Conservation (phyloP, 2,113 vertebrate genomes). For the Pseudopipra pipra region DNA sequence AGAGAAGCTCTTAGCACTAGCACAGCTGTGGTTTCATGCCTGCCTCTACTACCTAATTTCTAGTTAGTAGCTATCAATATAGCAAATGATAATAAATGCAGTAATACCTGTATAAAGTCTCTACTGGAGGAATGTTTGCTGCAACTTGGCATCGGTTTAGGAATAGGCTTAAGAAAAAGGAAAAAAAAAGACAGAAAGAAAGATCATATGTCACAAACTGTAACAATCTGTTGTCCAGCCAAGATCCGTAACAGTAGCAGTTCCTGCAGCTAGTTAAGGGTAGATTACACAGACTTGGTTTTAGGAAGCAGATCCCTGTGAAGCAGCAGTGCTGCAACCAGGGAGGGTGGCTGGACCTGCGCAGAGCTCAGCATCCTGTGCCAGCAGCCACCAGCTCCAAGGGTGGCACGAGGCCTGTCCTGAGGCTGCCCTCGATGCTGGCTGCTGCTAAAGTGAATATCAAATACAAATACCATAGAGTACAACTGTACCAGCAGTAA, state of each 20-base stretch:
- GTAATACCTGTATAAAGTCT: slow-evolving; percentile 75
- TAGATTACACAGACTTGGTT: slow-evolving; percentile 41
- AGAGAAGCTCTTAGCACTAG: slow-evolving; percentile 65
- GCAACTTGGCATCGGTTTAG: slow-evolving; percentile 67
- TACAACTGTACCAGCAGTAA: slow-evolving; percentile 99
- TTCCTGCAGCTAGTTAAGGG: slow-evolving; percentile 50
- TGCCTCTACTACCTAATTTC: slow-evolving; percentile 67
- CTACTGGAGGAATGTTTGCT: slow-evolving; percentile 89
- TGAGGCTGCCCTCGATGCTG: slow-evolving; percentile 78
- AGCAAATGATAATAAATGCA: slow-evolving; percentile 71
- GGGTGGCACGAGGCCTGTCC: slow-evolving; percentile 76
- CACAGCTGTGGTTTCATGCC: slow-evolving; percentile 65
- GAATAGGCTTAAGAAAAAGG: slow-evolving; percentile 37
- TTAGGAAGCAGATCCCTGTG: slow-evolving; percentile 50
- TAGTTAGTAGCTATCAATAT: slow-evolving; percentile 75
- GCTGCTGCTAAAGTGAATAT: slow-evolving; percentile 79
- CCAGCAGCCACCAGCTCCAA: background rate
- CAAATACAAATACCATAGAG: slow-evolving; percentile 85
- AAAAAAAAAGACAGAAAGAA: background rate
- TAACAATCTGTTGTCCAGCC: slow-evolving; percentile 68
- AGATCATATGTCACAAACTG: slow-evolving; percentile 53
- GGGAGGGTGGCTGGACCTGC: slow-evolving; percentile 54
- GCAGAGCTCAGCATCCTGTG: slow-evolving; percentile 75
- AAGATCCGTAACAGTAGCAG: slow-evolving; percentile 51
- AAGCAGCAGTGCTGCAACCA: slow-evolving; percentile 61